Base-by-base conservation (phyloP, 2,888 invertebrate genomes). In the Nemapogon koenigi region DNA sequence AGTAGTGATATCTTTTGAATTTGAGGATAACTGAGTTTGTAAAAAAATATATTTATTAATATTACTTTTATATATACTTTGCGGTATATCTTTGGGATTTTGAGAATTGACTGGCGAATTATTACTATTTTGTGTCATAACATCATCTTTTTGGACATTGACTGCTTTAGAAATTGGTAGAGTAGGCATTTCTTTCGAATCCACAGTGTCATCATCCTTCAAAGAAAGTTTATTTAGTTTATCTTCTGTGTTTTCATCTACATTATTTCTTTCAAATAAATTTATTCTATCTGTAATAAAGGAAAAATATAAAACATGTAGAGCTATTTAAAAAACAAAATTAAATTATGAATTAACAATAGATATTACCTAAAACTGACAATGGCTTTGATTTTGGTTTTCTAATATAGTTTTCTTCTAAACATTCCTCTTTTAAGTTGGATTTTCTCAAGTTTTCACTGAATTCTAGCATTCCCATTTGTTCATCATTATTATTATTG, bases 381-480 rank as follows among this genome's bases (percentile, higher is more conserved):
- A 61, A 61, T 43, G 75, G 69, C 53, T 66, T 71, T 52, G 63
- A 45, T 49, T 59, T 67, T 44, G 50, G 50, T 59, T 57, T 67
- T 43, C 57, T 54, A 51, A 50, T 61, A 48, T 57, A 28, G 11
- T 14, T 35, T 7, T 28, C 37, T 10, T 8, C 3, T n/a, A n/a
- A n/a, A n/a, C n/a, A n/a, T 50, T 42, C 58, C 48, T 46, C 64
- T 60, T 45, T 62, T 61, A 49, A 48, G 55, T 41, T 51, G 46
- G 43, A 48, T 48, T 51, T 52, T 46, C 58, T 57, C 51, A 55
- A 43, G 46, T 56, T 58, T 55, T 63, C 66, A 57, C 49, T 60
- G 53, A 67, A 76, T 51, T 73, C 73, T 52, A 75, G 53, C 69
- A 73, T 75, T 46, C 70, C 75, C 62, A 75, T 70, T 63, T 67